Base-by-base conservation (phyloP, 2,888 invertebrate species). In the Pseudeuparius sepicola region DNA sequence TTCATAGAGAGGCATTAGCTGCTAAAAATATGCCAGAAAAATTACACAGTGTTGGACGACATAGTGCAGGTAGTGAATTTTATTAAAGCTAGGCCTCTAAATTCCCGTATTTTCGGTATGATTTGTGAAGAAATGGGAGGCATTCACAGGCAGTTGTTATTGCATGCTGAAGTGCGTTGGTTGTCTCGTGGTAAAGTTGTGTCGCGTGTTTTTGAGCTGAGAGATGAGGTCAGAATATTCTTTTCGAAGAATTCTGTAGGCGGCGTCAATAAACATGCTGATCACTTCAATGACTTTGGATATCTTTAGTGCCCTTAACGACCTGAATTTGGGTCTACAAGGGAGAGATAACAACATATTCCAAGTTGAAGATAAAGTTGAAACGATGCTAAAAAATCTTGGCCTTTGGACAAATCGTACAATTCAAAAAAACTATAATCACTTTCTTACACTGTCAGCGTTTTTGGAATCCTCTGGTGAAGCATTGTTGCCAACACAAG, bases 171-270 rank as follows among this genome's bases (percentile, higher is more conserved):
- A 28, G 41, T 43, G 23, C 13, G 39, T 34, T 43, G 39, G 36
- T 28, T 38, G 17, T 38, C 35, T 14, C 16, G 32, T 15, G 36
- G 32, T 24, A 28, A 28, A 18, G 18, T 34, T 29, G 28, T 34
- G 34, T 34, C 28, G 18, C 34, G 28, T 29, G 28, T 17, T 34
- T 34, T 29, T 34, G 34, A 34, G 34, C 34, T 57, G 18, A 57
- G 49, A 24, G 59, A 52, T 14, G 65, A 60, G 3, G 52, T 14
- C 65, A 60, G 3, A 83, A 81, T 23, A 26, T 31, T 31, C 15
- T 35, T 35, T 30, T 14, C 15, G 9, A 29, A 39, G 5, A 39
- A 34, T 31, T 38, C 34, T 30, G 31, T 17, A 37, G 12, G 26
- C 30, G 11, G 37, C 31, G 27, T 14, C n/a, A 17, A 36, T 30